A percentile compares a stretch with the other conserved stretches of the same genome.
phyloP scores from a whole-genome alignment of 2,888 invertebrate species.

The Linyphia triangularis region DNA sequence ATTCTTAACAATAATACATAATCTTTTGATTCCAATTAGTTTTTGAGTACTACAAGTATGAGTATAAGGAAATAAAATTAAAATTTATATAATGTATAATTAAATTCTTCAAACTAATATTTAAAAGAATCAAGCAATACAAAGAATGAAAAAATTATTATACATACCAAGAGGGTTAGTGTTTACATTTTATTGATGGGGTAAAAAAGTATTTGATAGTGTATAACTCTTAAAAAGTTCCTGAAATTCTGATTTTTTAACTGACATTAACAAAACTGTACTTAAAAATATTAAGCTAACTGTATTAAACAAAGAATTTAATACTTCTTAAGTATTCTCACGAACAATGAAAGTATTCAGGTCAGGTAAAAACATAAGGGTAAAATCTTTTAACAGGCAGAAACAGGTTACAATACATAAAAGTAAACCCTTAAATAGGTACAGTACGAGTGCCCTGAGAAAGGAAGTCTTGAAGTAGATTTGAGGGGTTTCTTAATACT shows the following conservation, averaged over 20 bases:
- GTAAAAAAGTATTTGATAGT: no score
- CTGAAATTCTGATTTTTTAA: neutral
- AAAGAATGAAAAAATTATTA: neutral
- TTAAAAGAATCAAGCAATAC: neutral
- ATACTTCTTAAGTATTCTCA: neutral
- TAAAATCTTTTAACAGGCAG: constrained; percentile 6
- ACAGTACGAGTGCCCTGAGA: neutral
- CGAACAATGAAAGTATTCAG: neutral
- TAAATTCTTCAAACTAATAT: neutral
- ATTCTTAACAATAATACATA: constrained; percentile 31
- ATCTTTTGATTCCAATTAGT: neutral
- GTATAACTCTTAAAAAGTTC: no score
- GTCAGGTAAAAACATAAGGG: neutral
- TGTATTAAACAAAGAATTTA: neutral
- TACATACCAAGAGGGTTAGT: neutral
- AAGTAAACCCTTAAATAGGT: neutral
- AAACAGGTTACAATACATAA: neutral
- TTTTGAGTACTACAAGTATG: neutral
- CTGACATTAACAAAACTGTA: neutral
- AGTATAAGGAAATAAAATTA: neutral
- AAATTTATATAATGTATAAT: neutral
- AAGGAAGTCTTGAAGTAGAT: constrained; percentile 36
- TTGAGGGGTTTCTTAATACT: no score
- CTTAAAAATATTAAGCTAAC: neutral
- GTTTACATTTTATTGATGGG: neutral